Conservation (phyloP, 2,888 invertebrate species). For the Gandaritis pyraliata region DNA sequence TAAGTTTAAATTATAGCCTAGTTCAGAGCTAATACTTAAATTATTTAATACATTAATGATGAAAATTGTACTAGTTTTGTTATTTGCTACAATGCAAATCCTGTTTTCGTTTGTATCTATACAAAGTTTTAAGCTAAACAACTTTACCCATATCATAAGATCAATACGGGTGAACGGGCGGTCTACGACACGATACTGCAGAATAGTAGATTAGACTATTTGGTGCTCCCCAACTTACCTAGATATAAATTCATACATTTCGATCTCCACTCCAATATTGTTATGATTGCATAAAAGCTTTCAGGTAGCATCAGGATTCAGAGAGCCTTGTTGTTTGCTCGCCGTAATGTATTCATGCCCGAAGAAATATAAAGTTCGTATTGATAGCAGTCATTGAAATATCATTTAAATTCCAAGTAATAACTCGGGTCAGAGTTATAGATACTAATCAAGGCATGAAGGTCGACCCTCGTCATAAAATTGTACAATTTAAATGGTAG, state of each 20-base stretch:
- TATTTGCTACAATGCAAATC: background rate
- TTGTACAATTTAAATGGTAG: conserved; percentile 65
- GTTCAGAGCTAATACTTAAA: conserved; percentile 19
- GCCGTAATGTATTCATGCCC: conserved; percentile 20
- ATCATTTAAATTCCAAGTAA: conserved; percentile 49
- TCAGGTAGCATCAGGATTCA: conserved; percentile 15
- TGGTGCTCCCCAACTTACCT: conserved; percentile 3
- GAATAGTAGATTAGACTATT: conserved; percentile 9
- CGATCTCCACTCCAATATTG: conserved; percentile 30
- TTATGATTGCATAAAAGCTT: conserved; percentile 33
- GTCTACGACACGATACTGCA: conserved; percentile 26
- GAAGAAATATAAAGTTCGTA: conserved; percentile 15
- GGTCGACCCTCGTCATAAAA: conserved; percentile 64
- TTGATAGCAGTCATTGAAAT: conserved; percentile 36
- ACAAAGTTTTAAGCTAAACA: conserved; percentile 23
- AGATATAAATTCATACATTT: conserved; percentile 29
- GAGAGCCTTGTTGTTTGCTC: conserved; percentile 16
- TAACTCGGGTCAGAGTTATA: conserved; percentile 45
- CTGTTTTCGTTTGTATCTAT: conserved; percentile 8
- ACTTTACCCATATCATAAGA: conserved; percentile 32
- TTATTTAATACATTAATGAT: conserved; percentile 1
- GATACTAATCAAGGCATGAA: conserved; percentile 57
- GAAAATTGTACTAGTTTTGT: conserved; percentile 12
- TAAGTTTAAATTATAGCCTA: conserved; percentile 33
- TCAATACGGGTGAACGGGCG: conserved; percentile 45